Percentiles rank a stretch among this genome's conserved stretches.
Conservation (phyloP, 2,888 invertebrate genomes). For the Anaspis maculata region DNA sequence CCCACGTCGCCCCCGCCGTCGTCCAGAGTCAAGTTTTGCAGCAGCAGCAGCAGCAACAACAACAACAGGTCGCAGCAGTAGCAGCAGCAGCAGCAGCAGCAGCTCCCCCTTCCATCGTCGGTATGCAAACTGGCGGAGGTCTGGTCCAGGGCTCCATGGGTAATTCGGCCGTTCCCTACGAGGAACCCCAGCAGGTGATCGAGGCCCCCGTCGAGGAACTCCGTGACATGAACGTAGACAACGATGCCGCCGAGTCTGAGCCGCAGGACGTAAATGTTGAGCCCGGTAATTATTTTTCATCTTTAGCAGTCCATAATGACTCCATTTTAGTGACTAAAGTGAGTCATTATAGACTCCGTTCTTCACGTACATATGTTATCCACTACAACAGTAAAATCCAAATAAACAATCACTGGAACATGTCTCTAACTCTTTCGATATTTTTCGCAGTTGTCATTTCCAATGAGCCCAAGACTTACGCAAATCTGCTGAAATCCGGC, state of each 20-base stretch:
- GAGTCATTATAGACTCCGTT: too few species aligned
- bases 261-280: conserved; percentile 13
- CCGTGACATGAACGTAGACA: conserved; percentile 26
- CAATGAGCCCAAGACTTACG: conserved; percentile 79
- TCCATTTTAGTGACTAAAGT: neutral
- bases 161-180: too few species aligned
- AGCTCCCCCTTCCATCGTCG: too few species aligned
- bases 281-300: conserved; percentile 6
- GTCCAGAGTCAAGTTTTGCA: neutral
- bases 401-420: too few species aligned
- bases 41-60: neutral
- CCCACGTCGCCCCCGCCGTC: neutral
- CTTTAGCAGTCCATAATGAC: neutral
- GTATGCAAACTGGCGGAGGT: too few species aligned
- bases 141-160: too few species aligned
- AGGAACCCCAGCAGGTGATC: conserved; percentile 26
- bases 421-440: too few species aligned
- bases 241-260: conserved; percentile 26
- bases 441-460: conserved; percentile 25
- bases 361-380: too few species aligned
- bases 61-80: too few species aligned
- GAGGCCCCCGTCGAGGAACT: conserved; percentile 28
- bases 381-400: too few species aligned
- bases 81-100: too few species aligned
- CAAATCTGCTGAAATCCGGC: conserved; percentile 72